phyloP scores from a whole-genome alignment of 1,140 invertebrate genomes.

The Aporrectodea caliginosa region DNA sequence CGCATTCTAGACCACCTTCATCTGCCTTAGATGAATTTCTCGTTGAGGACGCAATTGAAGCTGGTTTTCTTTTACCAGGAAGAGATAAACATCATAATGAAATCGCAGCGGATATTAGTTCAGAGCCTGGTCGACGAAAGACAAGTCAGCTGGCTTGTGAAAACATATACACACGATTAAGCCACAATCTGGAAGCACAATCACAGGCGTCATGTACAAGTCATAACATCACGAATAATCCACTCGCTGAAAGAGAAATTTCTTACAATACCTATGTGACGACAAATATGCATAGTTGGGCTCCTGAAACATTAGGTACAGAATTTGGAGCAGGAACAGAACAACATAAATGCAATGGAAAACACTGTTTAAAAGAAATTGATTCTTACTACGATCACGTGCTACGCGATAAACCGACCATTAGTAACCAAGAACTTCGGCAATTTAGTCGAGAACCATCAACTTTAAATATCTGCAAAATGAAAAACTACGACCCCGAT shows the following conservation, averaged over 20 bases:
- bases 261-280: background rate
- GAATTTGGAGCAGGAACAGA: too few species aligned
- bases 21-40: background rate
- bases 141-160: background rate
- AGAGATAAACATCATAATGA: background rate
- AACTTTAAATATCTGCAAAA: constrained; percentile 2
- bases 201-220: background rate
- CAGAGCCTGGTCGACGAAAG: background rate
- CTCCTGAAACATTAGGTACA: too few species aligned
- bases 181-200: background rate
- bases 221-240: background rate
- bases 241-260: background rate
- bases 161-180: background rate
- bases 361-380: too few species aligned
- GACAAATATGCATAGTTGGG: background rate
- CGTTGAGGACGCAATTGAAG: background rate
- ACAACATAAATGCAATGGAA: too few species aligned
- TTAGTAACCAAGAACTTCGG: constrained; percentile 14
- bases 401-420: too few species aligned
- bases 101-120: background rate
- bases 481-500: background rate
- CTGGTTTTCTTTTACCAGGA: background rate
- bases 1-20: background rate
- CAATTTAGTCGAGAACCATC: constrained; percentile 31
- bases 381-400: too few species aligned